Conservation (phyloP, 1,140 invertebrate genomes). For the Nasonia longicornis region DNA sequence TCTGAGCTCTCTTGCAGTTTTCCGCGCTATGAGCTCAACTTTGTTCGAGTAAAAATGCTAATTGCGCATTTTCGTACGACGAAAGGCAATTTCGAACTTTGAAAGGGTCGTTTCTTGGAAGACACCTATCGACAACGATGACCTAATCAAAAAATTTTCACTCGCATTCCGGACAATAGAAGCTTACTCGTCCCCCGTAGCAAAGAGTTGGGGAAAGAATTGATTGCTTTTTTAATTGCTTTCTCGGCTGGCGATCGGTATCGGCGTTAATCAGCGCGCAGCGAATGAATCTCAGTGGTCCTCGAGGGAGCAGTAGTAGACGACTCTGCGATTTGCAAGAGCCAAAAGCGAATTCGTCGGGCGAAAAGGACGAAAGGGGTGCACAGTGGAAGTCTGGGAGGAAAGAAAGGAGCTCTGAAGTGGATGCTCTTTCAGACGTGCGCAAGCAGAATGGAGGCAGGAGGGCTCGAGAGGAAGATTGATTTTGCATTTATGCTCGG, state of each 20-base stretch:
- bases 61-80: not conserved
- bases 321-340: not conserved
- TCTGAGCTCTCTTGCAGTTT: too few relatives aligned
- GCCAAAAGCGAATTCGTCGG: not conserved
- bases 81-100: not conserved
- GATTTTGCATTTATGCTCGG: not conserved
- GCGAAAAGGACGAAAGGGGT: not conserved
- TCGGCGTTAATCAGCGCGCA: not conserved
- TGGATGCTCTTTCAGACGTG: not conserved
- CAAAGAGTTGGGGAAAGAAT: not conserved
- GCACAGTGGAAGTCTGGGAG: not conserved
- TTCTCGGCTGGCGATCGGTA: not conserved
- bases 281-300: not conserved
- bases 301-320: not conserved
- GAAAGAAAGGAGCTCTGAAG: not conserved
- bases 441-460: not conserved
- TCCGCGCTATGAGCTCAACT: not conserved
- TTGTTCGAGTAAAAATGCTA: not conserved
- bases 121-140: not conserved
- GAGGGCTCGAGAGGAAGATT: not conserved
- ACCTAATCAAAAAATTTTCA: not conserved
- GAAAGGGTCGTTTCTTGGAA: too few relatives aligned
- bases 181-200: not conserved
- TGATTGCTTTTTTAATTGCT: constrained; percentile 33
- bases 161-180: not conserved